These are phyloP conservation scores for Dolichallabes microphthalmus DNA, from an alignment of 2,113 vertebrate genomes.

Conservation along the genomic window DNA sequence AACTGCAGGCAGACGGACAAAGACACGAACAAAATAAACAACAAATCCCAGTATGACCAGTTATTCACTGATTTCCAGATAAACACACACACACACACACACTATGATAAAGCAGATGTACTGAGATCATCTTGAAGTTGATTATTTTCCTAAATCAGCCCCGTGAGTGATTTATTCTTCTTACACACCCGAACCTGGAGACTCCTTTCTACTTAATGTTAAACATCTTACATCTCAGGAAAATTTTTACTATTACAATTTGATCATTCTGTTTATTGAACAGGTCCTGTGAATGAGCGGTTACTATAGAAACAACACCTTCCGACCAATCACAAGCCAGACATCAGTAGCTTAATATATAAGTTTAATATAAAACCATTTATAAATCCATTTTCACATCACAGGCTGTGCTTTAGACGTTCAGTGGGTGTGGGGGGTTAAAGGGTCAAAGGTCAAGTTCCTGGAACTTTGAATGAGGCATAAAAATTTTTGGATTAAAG, in stretches of 20 bases:
- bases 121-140: background rate
- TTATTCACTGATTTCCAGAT: background rate
- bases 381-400: too few species aligned
- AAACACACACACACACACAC: background rate
- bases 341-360: too few species aligned
- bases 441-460: background rate
- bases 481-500: background rate
- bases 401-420: too few species aligned
- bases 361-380: too few species aligned
- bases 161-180: background rate
- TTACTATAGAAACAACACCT: background rate
- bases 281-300: background rate
- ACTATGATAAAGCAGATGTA: background rate
- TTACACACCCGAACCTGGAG: background rate
- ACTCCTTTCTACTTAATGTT: background rate
- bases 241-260: too few species aligned
- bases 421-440: too few species aligned
- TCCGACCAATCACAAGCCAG: background rate
- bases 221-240: background rate
- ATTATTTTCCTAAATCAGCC: background rate
- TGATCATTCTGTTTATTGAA: too few species aligned
- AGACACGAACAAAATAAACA: background rate
- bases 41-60: background rate
- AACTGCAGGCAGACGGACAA: constrained; percentile 70
- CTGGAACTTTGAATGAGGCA: background rate